Conservation (phyloP, 2,888 invertebrate genomes). For the Heliconius hortense region DNA sequence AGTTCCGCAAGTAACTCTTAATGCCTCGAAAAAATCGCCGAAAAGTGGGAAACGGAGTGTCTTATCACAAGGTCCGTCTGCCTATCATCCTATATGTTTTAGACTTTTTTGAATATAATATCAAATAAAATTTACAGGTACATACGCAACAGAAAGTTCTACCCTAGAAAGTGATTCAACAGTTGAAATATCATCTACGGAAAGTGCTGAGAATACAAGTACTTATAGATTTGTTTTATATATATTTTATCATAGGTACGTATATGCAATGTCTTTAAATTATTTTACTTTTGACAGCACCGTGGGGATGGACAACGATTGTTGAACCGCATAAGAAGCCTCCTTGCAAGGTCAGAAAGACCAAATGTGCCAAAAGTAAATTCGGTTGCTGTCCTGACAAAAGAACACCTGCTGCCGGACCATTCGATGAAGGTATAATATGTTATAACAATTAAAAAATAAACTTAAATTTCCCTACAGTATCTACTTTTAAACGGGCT, state of each 20-base stretch:
- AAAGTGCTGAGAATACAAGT: slow-evolving; percentile 40
- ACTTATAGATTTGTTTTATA: slow-evolving; percentile 5
- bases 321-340: slow-evolving; percentile 72
- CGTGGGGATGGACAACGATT: slow-evolving; percentile 81
- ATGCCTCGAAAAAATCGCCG: too few relatives aligned
- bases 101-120: not conserved
- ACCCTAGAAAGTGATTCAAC: slow-evolving; percentile 30
- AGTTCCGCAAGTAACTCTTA: too few relatives aligned
- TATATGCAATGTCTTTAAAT: not conserved
- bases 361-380: slow-evolving; percentile 82
- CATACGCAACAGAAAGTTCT: slow-evolving; percentile 28
- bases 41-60: too few relatives aligned
- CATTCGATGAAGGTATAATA: slow-evolving; percentile 86
- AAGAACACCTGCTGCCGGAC: slow-evolving; percentile 88
- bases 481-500: too few relatives aligned
- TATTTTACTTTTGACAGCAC: slow-evolving; percentile 52
- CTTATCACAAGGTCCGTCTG: too few relatives aligned
- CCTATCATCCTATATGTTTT: too few relatives aligned
- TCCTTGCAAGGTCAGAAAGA: slow-evolving; percentile 82
- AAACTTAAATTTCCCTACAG: not conserved
- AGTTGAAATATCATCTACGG: slow-evolving; percentile 5
- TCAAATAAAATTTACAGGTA: slow-evolving; percentile 24
- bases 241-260: slow-evolving; percentile 22
- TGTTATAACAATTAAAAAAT: not conserved
- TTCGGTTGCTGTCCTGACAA: slow-evolving; percentile 95